A percentile compares a stretch with the other conserved stretches of the same genome.
Evolutionary conservation across 1,140 invertebrate genomes (phyloP).

Genomic region (Schlechtendalia chinensis): DNA sequence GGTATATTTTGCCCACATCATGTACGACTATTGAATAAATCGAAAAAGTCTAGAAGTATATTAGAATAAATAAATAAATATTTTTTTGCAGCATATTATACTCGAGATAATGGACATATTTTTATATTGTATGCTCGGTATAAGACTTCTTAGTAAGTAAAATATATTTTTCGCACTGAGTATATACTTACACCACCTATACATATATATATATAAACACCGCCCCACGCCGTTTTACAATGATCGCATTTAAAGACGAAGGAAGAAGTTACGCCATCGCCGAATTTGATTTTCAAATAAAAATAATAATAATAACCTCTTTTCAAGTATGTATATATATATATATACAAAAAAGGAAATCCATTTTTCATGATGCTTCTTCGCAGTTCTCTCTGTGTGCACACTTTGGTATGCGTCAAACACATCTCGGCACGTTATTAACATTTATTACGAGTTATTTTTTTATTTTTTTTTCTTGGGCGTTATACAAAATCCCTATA

Average conservation of each 20-base stretch:
- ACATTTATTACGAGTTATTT: slow-evolving; percentile 2
- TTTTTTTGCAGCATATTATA: too few species aligned
- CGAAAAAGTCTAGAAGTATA: too few species aligned
- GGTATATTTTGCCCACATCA: too few species aligned
- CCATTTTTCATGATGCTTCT: slow-evolving; percentile 17
- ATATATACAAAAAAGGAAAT: background rate
- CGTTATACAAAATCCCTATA: background rate
- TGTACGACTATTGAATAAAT: too few species aligned
- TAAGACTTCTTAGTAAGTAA: background rate
- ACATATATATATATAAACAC: background rate
- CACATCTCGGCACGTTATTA: background rate
- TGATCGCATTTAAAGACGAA: background rate
- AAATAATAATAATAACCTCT: background rate
- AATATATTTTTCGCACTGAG: background rate
- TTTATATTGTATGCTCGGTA: background rate
- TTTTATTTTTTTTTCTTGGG: background rate
- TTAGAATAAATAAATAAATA: too few species aligned
- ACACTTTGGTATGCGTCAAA: background rate
- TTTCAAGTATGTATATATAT: background rate
- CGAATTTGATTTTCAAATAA: slow-evolving; percentile 13
- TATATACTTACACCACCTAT: background rate
- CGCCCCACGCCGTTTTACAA: background rate
- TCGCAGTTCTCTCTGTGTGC: background rate
- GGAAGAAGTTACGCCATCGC: background rate
- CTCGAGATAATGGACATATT: too few species aligned